Base-by-base conservation (phyloP, 2,888 invertebrate genomes). In the Orgyia antiqua region DNA sequence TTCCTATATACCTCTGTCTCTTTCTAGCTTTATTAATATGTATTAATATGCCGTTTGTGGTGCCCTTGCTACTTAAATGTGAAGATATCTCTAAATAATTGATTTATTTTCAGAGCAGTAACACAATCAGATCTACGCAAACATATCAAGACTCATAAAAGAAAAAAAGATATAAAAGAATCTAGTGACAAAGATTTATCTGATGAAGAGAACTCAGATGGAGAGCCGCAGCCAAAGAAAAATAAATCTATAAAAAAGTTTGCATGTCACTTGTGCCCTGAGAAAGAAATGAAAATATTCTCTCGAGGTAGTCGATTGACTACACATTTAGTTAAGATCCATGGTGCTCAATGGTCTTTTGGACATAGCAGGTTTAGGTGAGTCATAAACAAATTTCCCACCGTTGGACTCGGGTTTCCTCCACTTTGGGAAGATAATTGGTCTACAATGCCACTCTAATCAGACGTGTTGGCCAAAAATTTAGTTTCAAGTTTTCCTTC, bases 321-420 rank as follows among this genome's bases (percentile, higher is more conserved):
- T 0, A 88, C 87, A 17, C 95, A 95, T 72, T 69, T 95, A 36
- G 91, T 91, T 11, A 90, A 90, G 30, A 78, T 87, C 1, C 95
- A 95, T 51, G 90, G 91, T 10, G 90, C 92, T 1, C 91, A 90
- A 53, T 89, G 93, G 87, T 91, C 94, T 0, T 90, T 90, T 9
- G 94, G 94, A 1, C 92, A 94, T 57, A 91, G 91, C 34, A 79
- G 94, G 43, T 94, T 95, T 64, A 89, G 91, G 88, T 80, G 77
- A 88, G 50, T 9, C 10, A 20, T 15, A 4, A n/a, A 6, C 15
- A 15, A 15, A 15, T 15, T 15, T n/a, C n/a, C n/a, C n/a, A n/a
- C n/a, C n/a, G n/a, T n/a, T n/a, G n/a, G n/a, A n/a, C n/a, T n/a
- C n/a, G n/a, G n/a, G n/a, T n/a, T n/a, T n/a, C n/a, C n/a, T n/a